A percentile compares a stretch with the other conserved stretches of the same genome.
phyloP scores from a whole-genome alignment of 2,888 invertebrate species.

The Hipparchia sbordonii region DNA sequence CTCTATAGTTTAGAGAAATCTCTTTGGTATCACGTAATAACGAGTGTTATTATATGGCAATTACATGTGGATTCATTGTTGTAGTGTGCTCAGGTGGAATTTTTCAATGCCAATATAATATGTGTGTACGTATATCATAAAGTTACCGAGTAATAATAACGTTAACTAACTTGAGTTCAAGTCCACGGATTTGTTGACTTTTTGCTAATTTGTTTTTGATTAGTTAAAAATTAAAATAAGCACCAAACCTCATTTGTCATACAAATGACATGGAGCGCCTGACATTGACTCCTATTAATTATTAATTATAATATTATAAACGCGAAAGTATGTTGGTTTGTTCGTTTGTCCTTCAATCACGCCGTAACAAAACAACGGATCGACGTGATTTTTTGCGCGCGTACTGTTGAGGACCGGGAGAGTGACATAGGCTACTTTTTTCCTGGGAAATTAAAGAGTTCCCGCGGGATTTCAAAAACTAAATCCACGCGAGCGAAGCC shows the following conservation, averaged over 20 bases:
- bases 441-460: too few species aligned
- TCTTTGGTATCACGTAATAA: conserved; percentile 17
- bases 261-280: too few species aligned
- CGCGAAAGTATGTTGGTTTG: neutral
- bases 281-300: neutral
- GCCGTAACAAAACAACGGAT: too few species aligned
- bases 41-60: conserved; percentile 29
- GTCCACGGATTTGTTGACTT: neutral
- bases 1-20: neutral
- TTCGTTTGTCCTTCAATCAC: too few species aligned
- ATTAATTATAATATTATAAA: neutral
- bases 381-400: too few species aligned
- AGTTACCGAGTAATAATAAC: neutral
- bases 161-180: neutral
- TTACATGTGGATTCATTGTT: conserved; percentile 29
- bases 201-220: too few species aligned
- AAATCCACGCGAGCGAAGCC: too few species aligned
- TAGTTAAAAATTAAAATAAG: too few species aligned
- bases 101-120: conserved; percentile 28
- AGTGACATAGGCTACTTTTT: too few species aligned
- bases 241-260: too few species aligned
- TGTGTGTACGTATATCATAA: neutral
- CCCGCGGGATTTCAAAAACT: too few species aligned
- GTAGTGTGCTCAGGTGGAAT: conserved; percentile 33
- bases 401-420: too few species aligned